Evolutionary conservation across 2,113 vertebrate species (phyloP), one percentile per base, ranked within the genome.

Genomic region (Microcebus ravelobensis): DNA sequence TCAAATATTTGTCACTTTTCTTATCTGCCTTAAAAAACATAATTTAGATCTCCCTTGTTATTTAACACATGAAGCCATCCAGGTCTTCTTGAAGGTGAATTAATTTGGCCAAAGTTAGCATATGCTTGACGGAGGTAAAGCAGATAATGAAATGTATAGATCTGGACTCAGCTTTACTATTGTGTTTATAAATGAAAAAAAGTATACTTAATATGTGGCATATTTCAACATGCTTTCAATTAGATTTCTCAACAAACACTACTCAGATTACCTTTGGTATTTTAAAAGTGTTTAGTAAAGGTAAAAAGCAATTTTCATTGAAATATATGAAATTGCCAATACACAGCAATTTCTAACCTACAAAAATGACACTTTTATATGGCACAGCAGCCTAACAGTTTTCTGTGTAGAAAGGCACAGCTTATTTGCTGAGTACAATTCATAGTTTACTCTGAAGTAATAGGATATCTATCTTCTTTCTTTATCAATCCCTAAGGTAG

Each of bases 181-280:
- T 42, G n/a, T 71, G 23, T 87, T 86, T 96, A 73, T 9, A 81
- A 91, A 86, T n/a, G 27, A 12, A 50, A 92, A 92, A 48, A 48
- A 13, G 9, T 84, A 6, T 21, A 73, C n/a, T 57, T 86, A 73
- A 59, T 55, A n/a, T 52, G 18, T 34, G 10, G 9, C 18, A 67
- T 48, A 65, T 68, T 59, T 90, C 39, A 45, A 76, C 8, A 81
- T 81, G n/a, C 9, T 73, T 86, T 90, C 31, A 86, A 86, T 65
- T 82, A 61, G 8, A 39, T 70, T 61, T 14, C 57, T 57, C 17
- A 65, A 71, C 23, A 89, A 18, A 77, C 31, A 59, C 86, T 81
- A 80, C 45, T 80, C 7, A 55, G 5, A 91, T 81, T n/a, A 2
- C 4, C 12, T 87, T 93, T 91, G 36, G 2, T 50, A 79, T 86